phyloP scores from a whole-genome alignment of 2,797 vertebrate species.

The Prionace glauca region DNA sequence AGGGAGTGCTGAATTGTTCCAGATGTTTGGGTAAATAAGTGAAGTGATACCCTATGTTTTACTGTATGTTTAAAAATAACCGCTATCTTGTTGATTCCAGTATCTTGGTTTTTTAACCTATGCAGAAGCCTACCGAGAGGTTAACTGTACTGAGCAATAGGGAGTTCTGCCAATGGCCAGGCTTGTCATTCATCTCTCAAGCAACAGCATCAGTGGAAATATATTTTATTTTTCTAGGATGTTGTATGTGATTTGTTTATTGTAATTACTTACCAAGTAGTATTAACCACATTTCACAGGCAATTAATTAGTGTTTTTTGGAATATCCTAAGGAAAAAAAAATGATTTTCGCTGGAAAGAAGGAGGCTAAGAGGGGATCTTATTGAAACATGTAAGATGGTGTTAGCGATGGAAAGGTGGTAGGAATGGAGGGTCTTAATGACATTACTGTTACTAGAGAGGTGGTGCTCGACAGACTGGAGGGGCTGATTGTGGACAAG shows the following conservation, averaged over 20 bases:
- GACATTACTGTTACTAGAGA: too few species aligned
- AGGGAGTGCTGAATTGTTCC: neutral
- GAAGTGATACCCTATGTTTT: neutral
- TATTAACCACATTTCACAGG: neutral
- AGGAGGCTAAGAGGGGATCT: too few species aligned
- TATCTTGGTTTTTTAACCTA: neutral
- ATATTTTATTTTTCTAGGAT: neutral
- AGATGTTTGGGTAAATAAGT: neutral
- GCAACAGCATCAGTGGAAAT: neutral
- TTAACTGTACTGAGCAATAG: neutral
- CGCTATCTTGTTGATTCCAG: neutral
- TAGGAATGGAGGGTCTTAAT: too few species aligned
- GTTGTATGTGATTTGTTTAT: neutral
- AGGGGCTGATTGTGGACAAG: too few species aligned
- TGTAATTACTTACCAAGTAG: neutral
- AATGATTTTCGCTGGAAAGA: too few species aligned
- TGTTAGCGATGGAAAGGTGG: too few species aligned
- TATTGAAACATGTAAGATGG: too few species aligned
- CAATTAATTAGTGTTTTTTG: neutral
- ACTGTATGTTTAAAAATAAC: neutral
- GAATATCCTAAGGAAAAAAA: neutral
- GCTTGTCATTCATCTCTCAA: neutral
- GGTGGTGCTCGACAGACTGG: too few species aligned
- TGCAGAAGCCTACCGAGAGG: neutral
- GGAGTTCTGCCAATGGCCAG: neutral